Evolutionary conservation across 2,113 vertebrate genomes (phyloP).

Genomic region (Blennius ocellaris): DNA sequence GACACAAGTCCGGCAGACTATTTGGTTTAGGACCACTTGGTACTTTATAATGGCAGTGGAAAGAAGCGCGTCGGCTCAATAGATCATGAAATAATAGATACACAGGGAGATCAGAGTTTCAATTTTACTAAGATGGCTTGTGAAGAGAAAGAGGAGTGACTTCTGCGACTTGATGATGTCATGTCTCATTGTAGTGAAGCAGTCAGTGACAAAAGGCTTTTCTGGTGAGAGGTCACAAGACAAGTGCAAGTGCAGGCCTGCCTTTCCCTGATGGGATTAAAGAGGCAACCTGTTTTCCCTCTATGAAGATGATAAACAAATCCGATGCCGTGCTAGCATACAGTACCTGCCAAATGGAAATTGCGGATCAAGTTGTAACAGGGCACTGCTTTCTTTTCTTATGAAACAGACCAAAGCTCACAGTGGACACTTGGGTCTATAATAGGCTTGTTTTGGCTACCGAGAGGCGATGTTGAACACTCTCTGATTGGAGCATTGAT

Average conservation of each 20-base stretch:
- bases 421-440: conserved; percentile 26
- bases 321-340: background rate
- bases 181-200: too few relatives aligned
- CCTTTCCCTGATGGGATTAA: conserved; percentile 1
- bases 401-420: conserved; percentile 32
- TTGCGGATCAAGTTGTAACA: background rate
- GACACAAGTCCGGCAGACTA: too few relatives aligned
- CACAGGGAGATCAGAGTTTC: background rate
- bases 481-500: conserved; percentile 18
- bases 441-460: conserved; percentile 45
- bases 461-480: conserved; percentile 50
- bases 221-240: too few relatives aligned
- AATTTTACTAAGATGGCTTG: background rate
- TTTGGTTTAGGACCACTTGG: too few relatives aligned
- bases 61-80: too few relatives aligned
- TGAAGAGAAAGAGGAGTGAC: too few relatives aligned
- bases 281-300: conserved; percentile 29
- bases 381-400: background rate
- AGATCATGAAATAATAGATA: background rate
- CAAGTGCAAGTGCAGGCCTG: too few relatives aligned
- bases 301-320: conserved; percentile 40
- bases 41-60: too few relatives aligned
- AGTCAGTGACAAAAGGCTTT: too few relatives aligned
- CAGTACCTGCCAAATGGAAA: conserved; percentile 5
- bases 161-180: too few relatives aligned